Conservation (phyloP, 2,797 vertebrate genomes). For the Lycodopsis pacificus region DNA sequence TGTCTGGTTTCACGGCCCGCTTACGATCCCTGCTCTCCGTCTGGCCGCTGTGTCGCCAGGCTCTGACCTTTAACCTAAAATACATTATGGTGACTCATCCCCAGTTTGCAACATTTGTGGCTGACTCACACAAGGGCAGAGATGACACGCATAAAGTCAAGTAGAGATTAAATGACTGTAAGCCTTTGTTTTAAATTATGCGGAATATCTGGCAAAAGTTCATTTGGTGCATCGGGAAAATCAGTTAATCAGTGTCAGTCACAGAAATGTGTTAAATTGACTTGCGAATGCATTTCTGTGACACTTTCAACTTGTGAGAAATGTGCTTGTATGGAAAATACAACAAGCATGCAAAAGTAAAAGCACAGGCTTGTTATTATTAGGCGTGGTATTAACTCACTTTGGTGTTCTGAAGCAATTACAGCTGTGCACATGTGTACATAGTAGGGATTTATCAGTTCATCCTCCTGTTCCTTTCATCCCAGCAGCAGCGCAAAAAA, state of each 20-base stretch:
- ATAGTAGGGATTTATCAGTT: constrained; percentile 10
- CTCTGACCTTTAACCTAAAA: constrained; percentile 67
- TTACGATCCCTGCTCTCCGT: constrained; percentile 50
- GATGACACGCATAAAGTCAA: constrained; percentile 6
- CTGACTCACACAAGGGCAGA: constrained; percentile 11
- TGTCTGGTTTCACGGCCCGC: constrained; percentile 65
- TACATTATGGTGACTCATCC: constrained; percentile 52
- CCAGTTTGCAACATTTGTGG: constrained; percentile 16
- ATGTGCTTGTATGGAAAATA: neutral
- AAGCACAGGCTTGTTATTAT: constrained; percentile 14
- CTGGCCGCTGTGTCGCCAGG: constrained; percentile 68
- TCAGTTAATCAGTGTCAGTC: neutral
- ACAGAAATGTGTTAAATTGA: neutral
- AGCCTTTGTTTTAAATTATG: neutral
- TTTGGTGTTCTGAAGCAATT: constrained; percentile 5
- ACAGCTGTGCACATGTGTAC: neutral
- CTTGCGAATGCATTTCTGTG: neutral
- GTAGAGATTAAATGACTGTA: neutral
- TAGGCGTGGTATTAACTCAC: neutral
- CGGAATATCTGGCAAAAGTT: neutral
- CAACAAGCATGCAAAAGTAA: neutral
- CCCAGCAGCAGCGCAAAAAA: constrained; percentile 16
- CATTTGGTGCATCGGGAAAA: neutral
- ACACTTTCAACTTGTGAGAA: neutral
- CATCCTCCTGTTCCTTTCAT: constrained; percentile 22